phyloP scores from a whole-genome alignment of 2,888 invertebrate species.

The Amblyjoppa fuscipennis region DNA sequence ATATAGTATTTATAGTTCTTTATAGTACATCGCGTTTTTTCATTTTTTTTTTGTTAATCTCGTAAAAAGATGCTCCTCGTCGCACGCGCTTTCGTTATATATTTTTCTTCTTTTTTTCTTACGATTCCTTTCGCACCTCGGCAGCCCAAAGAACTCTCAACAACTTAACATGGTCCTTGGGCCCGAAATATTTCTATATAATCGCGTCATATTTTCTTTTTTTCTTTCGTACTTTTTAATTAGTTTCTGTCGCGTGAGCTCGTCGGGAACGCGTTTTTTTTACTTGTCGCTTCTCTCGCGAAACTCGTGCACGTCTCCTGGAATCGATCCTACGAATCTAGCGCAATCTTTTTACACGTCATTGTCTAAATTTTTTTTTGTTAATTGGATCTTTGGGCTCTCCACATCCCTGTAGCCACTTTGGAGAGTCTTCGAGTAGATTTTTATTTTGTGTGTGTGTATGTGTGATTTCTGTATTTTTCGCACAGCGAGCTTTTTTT shows the following conservation, averaged over 20 bases:
- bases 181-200: conserved; percentile 68
- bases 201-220: conserved; percentile 50
- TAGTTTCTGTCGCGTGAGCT: conserved; percentile 45
- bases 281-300: conserved; percentile 15
- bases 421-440: conserved; percentile 15
- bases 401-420: conserved; percentile 35
- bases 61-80: conserved; percentile 79
- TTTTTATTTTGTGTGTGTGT: conserved; percentile 25
- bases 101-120: conserved; percentile 63
- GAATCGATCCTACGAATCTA: conserved; percentile 2
- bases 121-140: conserved; percentile 69
- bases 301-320: background rate
- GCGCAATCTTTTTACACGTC: conserved; percentile 15
- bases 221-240: conserved; percentile 46
- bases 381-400: conserved; percentile 71
- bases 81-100: conserved; percentile 55
- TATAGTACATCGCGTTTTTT: conserved; percentile 80
- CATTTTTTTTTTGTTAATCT: conserved; percentile 68
- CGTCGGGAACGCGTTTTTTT: conserved; percentile 12
- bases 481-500: conserved; percentile 43
- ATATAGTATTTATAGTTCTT: conserved; percentile 79
- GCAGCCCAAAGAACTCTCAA: conserved; percentile 83
- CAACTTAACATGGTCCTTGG: conserved; percentile 84
- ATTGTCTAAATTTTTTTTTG: conserved; percentile 4
- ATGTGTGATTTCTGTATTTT: conserved; percentile 38